phyloP scores from a whole-genome alignment of 2,797 vertebrate genomes.

The Phrynocephalus forsythii region DNA sequence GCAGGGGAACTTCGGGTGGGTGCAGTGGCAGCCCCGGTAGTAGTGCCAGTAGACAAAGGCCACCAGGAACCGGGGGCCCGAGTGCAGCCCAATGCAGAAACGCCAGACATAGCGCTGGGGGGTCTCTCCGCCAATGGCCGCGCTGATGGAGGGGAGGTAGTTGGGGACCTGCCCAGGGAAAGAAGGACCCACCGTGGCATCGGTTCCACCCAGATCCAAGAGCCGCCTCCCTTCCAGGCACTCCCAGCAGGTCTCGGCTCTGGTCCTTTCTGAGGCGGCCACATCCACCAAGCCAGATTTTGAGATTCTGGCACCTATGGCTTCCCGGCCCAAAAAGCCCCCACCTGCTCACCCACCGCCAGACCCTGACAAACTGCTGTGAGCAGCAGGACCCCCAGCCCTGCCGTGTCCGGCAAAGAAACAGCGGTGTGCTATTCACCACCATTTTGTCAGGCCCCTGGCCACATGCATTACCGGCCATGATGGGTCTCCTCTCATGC shows the following conservation, averaged over 20 bases:
- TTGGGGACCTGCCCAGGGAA: slow-evolving; percentile 85
- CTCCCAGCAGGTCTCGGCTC: not conserved
- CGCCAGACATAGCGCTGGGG: slow-evolving; percentile 95
- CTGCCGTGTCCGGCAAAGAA: rapidly evolving
- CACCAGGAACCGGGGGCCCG: slow-evolving; percentile 88
- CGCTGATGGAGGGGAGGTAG: slow-evolving; percentile 95
- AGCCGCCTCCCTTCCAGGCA: too few species aligned
- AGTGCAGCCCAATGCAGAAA: slow-evolving; percentile 90
- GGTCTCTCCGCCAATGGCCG: slow-evolving; percentile 86
- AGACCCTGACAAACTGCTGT: too few species aligned
- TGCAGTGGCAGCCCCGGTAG: slow-evolving; percentile 81
- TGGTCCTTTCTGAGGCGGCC: too few species aligned
- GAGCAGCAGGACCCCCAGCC: not conserved
- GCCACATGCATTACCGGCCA: too few species aligned
- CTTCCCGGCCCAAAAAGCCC: not conserved
- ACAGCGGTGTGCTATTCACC: not conserved
- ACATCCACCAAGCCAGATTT: too few species aligned
- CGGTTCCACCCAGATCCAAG: not conserved
- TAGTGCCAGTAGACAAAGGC: slow-evolving; percentile 86
- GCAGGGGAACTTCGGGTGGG: slow-evolving; percentile 74
- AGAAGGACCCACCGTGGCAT: not conserved
- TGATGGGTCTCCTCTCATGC: too few species aligned
- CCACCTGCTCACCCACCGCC: too few species aligned
- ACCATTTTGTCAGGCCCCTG: too few species aligned
- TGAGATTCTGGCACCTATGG: too few species aligned